Evolutionary conservation across 2,797 vertebrate species (phyloP), one percentile per base, ranked within the genome.

Genomic region (Ctenochaetus hawaiiensis): DNA sequence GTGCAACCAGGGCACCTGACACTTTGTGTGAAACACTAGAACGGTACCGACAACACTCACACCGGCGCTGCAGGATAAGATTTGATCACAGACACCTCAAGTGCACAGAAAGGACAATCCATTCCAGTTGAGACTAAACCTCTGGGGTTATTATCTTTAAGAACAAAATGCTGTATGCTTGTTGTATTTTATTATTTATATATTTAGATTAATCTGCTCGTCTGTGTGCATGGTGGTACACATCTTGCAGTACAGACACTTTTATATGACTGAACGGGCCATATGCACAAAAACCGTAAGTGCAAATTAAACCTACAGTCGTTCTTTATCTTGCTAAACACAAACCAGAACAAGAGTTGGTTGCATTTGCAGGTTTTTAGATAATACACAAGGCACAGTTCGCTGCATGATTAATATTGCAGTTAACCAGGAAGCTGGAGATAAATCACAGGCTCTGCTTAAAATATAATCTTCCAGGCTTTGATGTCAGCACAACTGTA

Each of bases 391-490:
- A 80, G 84, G 81, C 82, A 75, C 67, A 63, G 80, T 82, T 70
- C 23, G 22, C 80, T 74, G 52, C 68, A 74, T 95, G 94, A 95
- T 95, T 92, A 92, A 95, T 95, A 88, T 67, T 78, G 79, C 80
- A 78, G 88, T 93, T 91, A 91, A 85, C 62, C 82, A 89, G 84
- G 89, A 77, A 84, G 82, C 78, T 78, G 83, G 61, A 91, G 90
- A 95, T 94, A 89, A 91, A 95, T 95, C 91, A 93, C 83, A 65
- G 87, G 54, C 78, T 53, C 75, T 73, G 74, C 80, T 87, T 90
- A 90, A 93, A 93, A 93, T 93, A 94, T 93, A 80, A 89, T 88
- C 87, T 87, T 79, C 68, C 69, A 66, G 52, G 70, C 84, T 91
- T 78, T 93, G 85, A 92, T 80, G 91, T 92, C 91, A 92, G 91